A percentile compares a stretch with the other conserved stretches of the same genome.
phyloP scores from a whole-genome alignment of 2,113 vertebrate genomes.

The Sebastes fasciatus region DNA sequence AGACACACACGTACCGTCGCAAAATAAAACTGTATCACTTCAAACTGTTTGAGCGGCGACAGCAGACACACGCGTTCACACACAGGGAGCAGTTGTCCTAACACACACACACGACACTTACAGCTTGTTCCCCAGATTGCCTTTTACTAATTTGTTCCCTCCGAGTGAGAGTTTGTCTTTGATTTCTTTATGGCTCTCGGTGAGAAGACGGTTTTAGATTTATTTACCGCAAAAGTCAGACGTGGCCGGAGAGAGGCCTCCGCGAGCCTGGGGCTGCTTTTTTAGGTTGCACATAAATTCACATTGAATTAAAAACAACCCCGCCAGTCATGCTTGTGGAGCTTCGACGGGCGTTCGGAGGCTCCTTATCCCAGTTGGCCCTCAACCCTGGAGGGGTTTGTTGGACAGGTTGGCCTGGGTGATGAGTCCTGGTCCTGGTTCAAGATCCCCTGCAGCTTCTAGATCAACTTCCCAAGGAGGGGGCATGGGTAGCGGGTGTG shows the following conservation, averaged over 20 bases:
- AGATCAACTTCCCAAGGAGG: slow-evolving; percentile 42
- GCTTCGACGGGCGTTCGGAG: slow-evolving; percentile 4
- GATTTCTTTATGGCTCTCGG: slow-evolving; percentile 60
- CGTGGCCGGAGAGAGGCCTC: slow-evolving; percentile 35
- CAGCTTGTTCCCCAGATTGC: slow-evolving; percentile 77
- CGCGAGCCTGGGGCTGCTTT: slow-evolving; percentile 12
- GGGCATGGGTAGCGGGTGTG: slow-evolving; percentile 43
- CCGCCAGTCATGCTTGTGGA: not conserved
- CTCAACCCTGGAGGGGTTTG: slow-evolving; percentile 15
- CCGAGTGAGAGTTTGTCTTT: slow-evolving; percentile 69
- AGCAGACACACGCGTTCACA: slow-evolving; percentile 67
- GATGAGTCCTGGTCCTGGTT: slow-evolving; percentile 58
- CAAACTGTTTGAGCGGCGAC: slow-evolving; percentile 67
- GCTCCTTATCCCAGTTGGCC: not conserved
- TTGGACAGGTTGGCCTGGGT: slow-evolving; percentile 48
- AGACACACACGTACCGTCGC: slow-evolving; percentile 64
- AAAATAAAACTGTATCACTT: slow-evolving; percentile 73
- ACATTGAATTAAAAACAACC: slow-evolving; percentile 9
- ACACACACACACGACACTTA: slow-evolving; percentile 70
- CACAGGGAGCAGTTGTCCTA: slow-evolving; percentile 67
- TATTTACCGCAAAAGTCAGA: slow-evolving; percentile 63
- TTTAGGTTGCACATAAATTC: slow-evolving; percentile 44
- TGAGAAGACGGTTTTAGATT: slow-evolving; percentile 59
- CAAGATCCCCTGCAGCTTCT: slow-evolving; percentile 52
- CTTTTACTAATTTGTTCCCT: slow-evolving; percentile 76